These are phyloP conservation scores for Scelioninae gen. 2 DNA, from an alignment of 2,888 invertebrate species.

Conservation along the genomic window DNA sequence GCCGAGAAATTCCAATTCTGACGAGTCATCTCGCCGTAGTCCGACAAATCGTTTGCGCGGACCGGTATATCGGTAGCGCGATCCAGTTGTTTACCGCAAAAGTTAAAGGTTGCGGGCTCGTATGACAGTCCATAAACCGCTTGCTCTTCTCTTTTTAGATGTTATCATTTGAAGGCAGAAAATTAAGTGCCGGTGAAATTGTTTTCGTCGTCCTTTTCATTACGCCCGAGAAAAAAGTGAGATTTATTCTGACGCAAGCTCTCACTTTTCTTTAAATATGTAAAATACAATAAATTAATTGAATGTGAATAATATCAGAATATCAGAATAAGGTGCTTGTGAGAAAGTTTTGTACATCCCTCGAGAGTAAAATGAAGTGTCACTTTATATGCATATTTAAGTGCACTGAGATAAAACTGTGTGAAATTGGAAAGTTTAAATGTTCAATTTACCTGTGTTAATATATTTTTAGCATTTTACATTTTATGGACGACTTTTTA, in stretches of 20 bases:
- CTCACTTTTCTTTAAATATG: too few relatives aligned
- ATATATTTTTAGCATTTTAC: too few relatives aligned
- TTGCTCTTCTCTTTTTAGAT: slow-evolving; percentile 18
- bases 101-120: slow-evolving; percentile 33
- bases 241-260: slow-evolving; percentile 20
- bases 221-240: not conserved
- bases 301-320: too few relatives aligned
- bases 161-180: slow-evolving; percentile 16
- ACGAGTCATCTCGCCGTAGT: slow-evolving; percentile 51
- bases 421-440: too few relatives aligned
- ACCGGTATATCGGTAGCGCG: slow-evolving; percentile 32
- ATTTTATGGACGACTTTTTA: too few relatives aligned
- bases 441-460: too few relatives aligned
- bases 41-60: slow-evolving; percentile 51
- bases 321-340: too few relatives aligned
- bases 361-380: too few relatives aligned
- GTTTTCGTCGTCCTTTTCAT: slow-evolving; percentile 27
- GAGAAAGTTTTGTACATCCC: too few relatives aligned
- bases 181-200: slow-evolving; percentile 24
- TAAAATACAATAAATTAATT: too few relatives aligned
- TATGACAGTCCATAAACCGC: slow-evolving; percentile 30
- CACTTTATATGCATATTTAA: too few relatives aligned
- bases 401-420: too few relatives aligned
- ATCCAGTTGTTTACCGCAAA: slow-evolving; percentile 26
- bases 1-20: slow-evolving; percentile 44